Evolutionary conservation across 2,797 vertebrate genomes (phyloP).

Genomic region (Pristis pectinata): DNA sequence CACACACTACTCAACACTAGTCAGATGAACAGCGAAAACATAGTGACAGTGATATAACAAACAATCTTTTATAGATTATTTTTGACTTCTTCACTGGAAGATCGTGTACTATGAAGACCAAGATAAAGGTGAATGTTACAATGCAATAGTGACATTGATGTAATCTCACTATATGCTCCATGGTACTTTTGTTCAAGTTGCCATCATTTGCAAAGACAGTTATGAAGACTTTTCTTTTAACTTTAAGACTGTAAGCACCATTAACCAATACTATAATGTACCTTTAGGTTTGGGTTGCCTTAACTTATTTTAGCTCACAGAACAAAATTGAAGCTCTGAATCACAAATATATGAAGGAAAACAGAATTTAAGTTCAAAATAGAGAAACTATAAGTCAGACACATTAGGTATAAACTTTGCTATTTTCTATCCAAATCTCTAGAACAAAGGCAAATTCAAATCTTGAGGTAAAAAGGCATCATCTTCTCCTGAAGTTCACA

Average conservation of each 20-base stretch:
- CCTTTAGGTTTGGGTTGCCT: not conserved
- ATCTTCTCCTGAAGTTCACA: not conserved
- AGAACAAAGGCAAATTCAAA: not conserved
- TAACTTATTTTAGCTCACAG: not conserved
- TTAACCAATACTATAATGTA: not conserved
- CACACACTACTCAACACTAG: not conserved
- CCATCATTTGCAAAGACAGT: not conserved
- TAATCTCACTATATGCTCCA: not conserved
- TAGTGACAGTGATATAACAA: not conserved
- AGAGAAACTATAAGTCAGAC: not conserved
- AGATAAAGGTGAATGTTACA: not conserved
- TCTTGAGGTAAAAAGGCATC: not conserved
- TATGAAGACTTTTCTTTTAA: not conserved
- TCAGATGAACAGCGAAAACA: not conserved
- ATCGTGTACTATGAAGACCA: not conserved
- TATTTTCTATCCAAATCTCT: not conserved
- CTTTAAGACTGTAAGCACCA: not conserved
- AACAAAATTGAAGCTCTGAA: not conserved
- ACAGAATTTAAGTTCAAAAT: not conserved
- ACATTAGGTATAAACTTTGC: not conserved
- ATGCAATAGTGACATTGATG: not conserved
- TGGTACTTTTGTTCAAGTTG: not conserved
- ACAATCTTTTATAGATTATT: not conserved
- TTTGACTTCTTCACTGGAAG: not conserved
- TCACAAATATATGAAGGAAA: not conserved